Evolutionary conservation across 2,797 vertebrate genomes (phyloP), one percentile per base, ranked within the genome.

Genomic region (Falco novaeseelandiae): DNA sequence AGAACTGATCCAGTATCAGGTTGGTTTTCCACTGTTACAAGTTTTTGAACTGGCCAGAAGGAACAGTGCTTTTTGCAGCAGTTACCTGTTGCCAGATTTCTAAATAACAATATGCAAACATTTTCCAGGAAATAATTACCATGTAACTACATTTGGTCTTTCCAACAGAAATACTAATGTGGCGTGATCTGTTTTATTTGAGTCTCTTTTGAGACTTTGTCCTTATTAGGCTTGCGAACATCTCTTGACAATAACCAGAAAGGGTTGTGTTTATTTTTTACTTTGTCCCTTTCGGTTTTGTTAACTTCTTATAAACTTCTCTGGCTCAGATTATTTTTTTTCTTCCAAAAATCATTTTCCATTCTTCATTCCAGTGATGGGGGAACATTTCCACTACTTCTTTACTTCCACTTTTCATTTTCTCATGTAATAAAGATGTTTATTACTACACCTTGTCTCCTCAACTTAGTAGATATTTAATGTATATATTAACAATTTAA

Each of bases 201-300:
- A 87, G 86, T 65, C 57, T 84, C 79, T 93, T 95, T 57, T 89
- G 96, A 93, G 94, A 86, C 48, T 95, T 97, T 93, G 65, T 83
- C 96, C 96, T 94, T 96, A 77, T 93, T 93, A 96, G 84, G 93
- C 78, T 79, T 84, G 91, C 62, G 84, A 96, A 87, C 44, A 67
- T 95, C 61, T 91, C 84, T 73, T 94, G 87, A 95, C 67, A 94
- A 94, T 73, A 96, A 94, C 42, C 91, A 94, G 89, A 95, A 87
- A 73, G 78, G 73, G 46, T 61, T 34, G 20, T 57, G 63, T 87
- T 92, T 86, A 83, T 88, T 91, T 94, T 92, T 74, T 18, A 72
- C 26, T 83, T 87, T 57, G 62, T 59, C 49, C 25, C 52, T 89
- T 94, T 83, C 65, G 59, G 52, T 94, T 93, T 76, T 82, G 32